phyloP scores from a whole-genome alignment of 2,888 invertebrate genomes.

The Platerodrilus igneus region DNA sequence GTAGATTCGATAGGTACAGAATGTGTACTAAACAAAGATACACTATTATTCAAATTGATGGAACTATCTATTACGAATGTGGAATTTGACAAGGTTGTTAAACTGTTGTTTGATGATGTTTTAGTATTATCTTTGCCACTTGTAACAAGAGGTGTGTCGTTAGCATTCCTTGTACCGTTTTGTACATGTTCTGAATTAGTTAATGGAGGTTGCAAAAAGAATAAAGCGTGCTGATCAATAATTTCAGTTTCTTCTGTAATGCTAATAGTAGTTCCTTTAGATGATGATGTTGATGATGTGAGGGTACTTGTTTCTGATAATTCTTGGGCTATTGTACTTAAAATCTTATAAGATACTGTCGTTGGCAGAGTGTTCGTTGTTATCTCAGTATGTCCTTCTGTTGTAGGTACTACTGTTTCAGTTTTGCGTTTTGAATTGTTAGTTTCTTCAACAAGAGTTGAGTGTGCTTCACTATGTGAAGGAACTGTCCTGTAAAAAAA shows the following conservation, averaged over 20 bases:
- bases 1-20: no score
- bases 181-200: slow-evolving; percentile 21
- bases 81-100: slow-evolving; percentile 16
- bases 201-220: slow-evolving; percentile 27
- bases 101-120: slow-evolving; percentile 18
- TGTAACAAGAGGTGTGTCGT: slow-evolving; percentile 16
- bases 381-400: neutral
- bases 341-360: slow-evolving; percentile 12
- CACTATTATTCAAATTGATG: slow-evolving; percentile 4
- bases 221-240: slow-evolving; percentile 31
- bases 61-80: slow-evolving; percentile 10
- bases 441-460: no score
- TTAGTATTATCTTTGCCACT: slow-evolving; percentile 6
- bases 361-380: slow-evolving; percentile 14
- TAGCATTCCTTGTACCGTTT: slow-evolving; percentile 20
- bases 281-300: slow-evolving; percentile 12
- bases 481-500: no score
- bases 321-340: slow-evolving; percentile 13
- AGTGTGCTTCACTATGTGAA: no score
- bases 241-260: slow-evolving; percentile 18
- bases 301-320: slow-evolving; percentile 11
- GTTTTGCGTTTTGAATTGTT: slow-evolving; percentile 2
- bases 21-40: no score
- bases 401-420: slow-evolving; percentile 6
- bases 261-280: slow-evolving; percentile 17